Percentiles rank a stretch among this genome's conserved stretches.
phyloP scores from a whole-genome alignment of 2,113 vertebrate species.

The Emberiza fucata region DNA sequence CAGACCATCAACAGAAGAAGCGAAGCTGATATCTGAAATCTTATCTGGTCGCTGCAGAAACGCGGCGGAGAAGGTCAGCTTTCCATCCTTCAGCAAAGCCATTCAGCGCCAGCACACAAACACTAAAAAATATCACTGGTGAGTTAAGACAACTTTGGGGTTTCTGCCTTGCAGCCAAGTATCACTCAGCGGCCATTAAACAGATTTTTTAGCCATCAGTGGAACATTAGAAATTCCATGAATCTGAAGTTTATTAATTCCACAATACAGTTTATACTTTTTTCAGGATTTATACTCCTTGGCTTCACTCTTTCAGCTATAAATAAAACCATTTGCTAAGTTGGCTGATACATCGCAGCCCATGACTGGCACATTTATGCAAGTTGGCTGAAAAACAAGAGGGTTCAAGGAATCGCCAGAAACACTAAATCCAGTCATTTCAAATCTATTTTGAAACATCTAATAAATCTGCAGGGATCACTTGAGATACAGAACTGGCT shows the following conservation, averaged over 20 bases:
- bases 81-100: conserved; percentile 61
- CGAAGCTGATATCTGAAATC: conserved; percentile 51
- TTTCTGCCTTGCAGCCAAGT: conserved; percentile 61
- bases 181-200: conserved; percentile 65
- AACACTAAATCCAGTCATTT: conserved; percentile 64
- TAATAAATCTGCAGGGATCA: conserved; percentile 56
- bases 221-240: conserved; percentile 70
- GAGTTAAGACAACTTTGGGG: conserved; percentile 62
- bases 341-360: conserved; percentile 51
- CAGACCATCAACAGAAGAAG: conserved; percentile 27
- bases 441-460: conserved; percentile 51
- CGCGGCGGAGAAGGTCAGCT: conserved; percentile 5
- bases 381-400: conserved; percentile 59
- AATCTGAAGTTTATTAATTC: conserved; percentile 72
- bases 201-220: conserved; percentile 70
- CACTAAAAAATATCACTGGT: conserved; percentile 57
- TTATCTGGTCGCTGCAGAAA: conserved; percentile 63
- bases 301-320: conserved; percentile 58
- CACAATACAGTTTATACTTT: conserved; percentile 62
- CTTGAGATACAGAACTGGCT: conserved; percentile 24
- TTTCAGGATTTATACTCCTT: conserved; percentile 68
- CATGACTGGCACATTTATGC: conserved; percentile 69
- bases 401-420: conserved; percentile 61
- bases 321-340: conserved; percentile 71
- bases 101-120: conserved; percentile 23